Evolutionary conservation across 92 coral and sea anemone genomes (phyloP), one percentile per base, ranked within the genome.

Genomic region (Palythoa grandis): DNA sequence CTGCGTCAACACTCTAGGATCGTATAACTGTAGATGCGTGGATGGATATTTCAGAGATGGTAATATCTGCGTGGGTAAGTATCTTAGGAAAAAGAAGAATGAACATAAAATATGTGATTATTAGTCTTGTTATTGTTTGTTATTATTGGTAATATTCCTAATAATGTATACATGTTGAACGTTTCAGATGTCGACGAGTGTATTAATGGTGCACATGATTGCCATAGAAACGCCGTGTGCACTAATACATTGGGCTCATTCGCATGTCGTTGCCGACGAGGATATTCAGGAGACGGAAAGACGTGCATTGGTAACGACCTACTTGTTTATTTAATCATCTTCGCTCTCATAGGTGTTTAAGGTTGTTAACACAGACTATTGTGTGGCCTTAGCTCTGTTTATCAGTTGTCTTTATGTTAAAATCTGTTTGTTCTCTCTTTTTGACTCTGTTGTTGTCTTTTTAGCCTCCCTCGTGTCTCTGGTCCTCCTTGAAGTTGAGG

Each of bases 111-210:
- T 43, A 43, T 43, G 50, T 8, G 50, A 43, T 43, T 43, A 43
- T 43, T 43, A 43, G 37, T 69, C 40, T 22, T 22, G 35, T 69
- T 13, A 12, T 57, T 14, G 17, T 57, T 56, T 17, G 19, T 17
- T 9, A 14, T 57, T 57, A 3, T 19, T 57, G 3, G 16, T 14
- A 29, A 29, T 29, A 29, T 11, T 65, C 24, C 1, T 23, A 10
- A 19, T 60, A 29, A 22, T 38, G 11, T 29, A 14, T 1, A 13
- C 20, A 3, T 7, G 9, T 70, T 52, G 35, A 22, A n/a, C 52
- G 47, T n/a, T 61, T 47, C 68, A 89, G 92, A 89, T 79, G 35
- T 58, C 2, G 88, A 89, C 53, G 92, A 89, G 79, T 89, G 92
- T 25, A 37, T 80, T 47, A 67, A 24, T 63, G 85, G 85, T 5